Percentiles rank a stretch among this genome's conserved stretches.
Evolutionary conservation across 2,888 invertebrate species (phyloP).

Genomic region (Latrodectus elegans): DNA sequence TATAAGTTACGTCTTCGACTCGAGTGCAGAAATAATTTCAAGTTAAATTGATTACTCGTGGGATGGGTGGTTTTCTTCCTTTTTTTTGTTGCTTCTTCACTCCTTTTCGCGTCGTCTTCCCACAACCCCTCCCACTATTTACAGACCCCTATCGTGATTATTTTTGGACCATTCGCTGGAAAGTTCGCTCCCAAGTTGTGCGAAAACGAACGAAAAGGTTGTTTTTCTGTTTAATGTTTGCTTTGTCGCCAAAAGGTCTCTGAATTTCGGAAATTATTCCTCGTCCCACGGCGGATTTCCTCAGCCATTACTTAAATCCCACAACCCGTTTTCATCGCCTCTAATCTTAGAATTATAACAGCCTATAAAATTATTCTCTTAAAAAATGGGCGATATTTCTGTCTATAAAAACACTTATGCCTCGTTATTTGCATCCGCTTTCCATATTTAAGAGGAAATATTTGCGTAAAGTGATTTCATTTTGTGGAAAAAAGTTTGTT

Average conservation of each 20-base stretch:
- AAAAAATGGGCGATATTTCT: not conserved
- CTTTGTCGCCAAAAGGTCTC: constrained; percentile 36
- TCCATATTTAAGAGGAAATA: constrained; percentile 10
- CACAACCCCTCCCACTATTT: not conserved
- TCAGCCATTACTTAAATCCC: not conserved
- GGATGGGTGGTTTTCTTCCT: constrained; percentile 25
- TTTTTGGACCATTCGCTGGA: constrained; percentile 12
- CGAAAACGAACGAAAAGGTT: constrained; percentile 36
- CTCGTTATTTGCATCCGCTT: constrained; percentile 19
- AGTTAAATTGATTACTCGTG: constrained; percentile 67
- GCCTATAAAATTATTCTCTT: not conserved
- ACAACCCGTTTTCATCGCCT: not conserved
- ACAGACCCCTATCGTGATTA: not conserved
- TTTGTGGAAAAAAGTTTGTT: too few species aligned
- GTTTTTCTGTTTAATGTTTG: constrained; percentile 60
- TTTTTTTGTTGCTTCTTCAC: constrained; percentile 14
- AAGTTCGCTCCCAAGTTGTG: constrained; percentile 43
- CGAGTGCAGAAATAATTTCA: constrained; percentile 67
- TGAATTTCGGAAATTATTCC: not conserved
- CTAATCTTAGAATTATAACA: not conserved
- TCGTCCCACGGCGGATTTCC: not conserved
- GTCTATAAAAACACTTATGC: not conserved
- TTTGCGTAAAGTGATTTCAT: constrained; percentile 5
- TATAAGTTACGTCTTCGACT: constrained; percentile 64
- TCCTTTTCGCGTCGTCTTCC: too few species aligned